Conservation (phyloP, 30 jellyfish, hydroid and myxozoan genomes). For the Pelagia noctiluca region DNA sequence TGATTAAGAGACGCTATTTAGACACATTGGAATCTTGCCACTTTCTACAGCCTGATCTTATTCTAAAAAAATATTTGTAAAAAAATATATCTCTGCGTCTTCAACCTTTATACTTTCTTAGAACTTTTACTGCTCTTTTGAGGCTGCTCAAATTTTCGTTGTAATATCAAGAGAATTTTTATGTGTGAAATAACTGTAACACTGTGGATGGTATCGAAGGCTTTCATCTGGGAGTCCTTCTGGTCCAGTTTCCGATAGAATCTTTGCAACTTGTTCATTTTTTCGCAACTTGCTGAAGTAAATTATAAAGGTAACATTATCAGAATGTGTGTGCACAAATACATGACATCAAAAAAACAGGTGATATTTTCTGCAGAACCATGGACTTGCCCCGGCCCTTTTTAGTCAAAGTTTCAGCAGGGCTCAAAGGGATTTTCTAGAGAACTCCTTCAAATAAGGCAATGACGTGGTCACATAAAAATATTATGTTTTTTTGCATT, state of each 20-base stretch:
- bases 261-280: background rate
- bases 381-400: too few species aligned
- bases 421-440: background rate
- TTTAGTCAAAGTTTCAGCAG: background rate
- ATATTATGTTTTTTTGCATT: too few species aligned
- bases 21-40: too few species aligned
- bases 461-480: background rate
- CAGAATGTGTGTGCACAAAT: too few species aligned
- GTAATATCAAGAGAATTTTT: background rate
- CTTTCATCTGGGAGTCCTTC: background rate
- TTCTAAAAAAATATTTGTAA: background rate
- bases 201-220: slow-evolving; percentile 3
- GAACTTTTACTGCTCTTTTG: background rate
- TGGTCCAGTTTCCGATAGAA: background rate
- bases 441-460: background rate
- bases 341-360: too few species aligned
- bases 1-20: too few species aligned
- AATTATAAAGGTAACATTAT: too few species aligned
- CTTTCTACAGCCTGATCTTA: too few species aligned
- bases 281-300: background rate
- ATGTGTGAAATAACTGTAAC: background rate
- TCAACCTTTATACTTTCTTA: background rate
- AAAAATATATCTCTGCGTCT: background rate
- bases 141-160: background rate
- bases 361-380: too few species aligned